These are phyloP conservation scores for Agapornis canus DNA, from an alignment of 2,797 vertebrate genomes.

Conservation along the genomic window DNA sequence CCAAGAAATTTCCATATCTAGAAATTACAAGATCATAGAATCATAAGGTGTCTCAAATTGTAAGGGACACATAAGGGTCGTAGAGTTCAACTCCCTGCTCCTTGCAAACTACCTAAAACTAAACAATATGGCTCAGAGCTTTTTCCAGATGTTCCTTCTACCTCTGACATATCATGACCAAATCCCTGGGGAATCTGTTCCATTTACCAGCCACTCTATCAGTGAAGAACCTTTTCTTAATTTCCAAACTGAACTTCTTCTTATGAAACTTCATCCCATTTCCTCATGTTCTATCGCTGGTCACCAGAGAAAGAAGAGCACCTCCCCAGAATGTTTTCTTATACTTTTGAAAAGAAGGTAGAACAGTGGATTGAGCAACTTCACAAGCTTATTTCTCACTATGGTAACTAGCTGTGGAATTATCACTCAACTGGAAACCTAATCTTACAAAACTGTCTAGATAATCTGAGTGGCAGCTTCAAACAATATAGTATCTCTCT, in stretches of 20 bases:
- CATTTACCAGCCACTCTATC: background rate
- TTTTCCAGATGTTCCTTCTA: background rate
- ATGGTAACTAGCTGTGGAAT: background rate
- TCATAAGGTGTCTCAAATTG: background rate
- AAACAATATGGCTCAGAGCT: background rate
- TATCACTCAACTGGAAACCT: background rate
- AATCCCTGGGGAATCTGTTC: background rate
- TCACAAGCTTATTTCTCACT: background rate
- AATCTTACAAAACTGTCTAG: background rate
- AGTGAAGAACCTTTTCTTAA: background rate
- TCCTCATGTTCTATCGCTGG: background rate
- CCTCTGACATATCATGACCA: background rate
- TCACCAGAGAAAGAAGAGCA: background rate
- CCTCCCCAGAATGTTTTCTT: background rate
- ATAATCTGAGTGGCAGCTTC: background rate
- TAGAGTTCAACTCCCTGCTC: background rate
- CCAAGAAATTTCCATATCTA: background rate
- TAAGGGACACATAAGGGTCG: background rate
- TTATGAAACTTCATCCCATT: background rate
- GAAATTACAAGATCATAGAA: background rate
- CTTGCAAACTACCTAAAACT: background rate
- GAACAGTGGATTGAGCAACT: background rate
- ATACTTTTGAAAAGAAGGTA: background rate
- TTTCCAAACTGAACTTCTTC: background rate
- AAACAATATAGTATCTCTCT: background rate